These are phyloP conservation scores for Hemistola chrysoprasaria DNA, from an alignment of 2,888 invertebrate species.

Conservation along the genomic window DNA sequence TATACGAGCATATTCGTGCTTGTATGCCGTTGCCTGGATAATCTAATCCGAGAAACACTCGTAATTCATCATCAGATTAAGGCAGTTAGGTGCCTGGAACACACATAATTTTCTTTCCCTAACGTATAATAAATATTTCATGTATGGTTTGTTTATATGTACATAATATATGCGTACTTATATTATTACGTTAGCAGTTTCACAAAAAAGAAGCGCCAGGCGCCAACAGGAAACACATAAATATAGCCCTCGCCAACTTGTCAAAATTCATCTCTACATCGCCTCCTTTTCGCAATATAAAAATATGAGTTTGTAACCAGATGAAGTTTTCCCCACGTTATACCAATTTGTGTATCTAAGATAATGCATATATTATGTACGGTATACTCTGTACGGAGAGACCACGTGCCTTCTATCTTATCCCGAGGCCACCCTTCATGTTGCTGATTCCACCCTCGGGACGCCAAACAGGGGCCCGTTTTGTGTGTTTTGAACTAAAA, in stretches of 20 bases:
- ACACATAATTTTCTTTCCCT: background rate
- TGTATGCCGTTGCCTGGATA: too few species aligned
- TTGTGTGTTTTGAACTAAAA: slow-evolving; percentile 32
- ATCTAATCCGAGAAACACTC: slow-evolving; percentile 7
- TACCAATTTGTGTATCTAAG: slow-evolving; percentile 44
- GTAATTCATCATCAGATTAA: slow-evolving; percentile 11
- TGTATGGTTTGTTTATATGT: too few species aligned
- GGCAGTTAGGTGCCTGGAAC: background rate
- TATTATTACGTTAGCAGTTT: slow-evolving; percentile 5
- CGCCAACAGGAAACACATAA: slow-evolving; percentile 13
- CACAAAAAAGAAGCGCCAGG: slow-evolving; percentile 6
- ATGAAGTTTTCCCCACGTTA: slow-evolving; percentile 44
- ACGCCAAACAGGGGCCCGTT: slow-evolving; percentile 27
- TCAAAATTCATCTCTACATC: slow-evolving; percentile 19
- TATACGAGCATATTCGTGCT: too few species aligned
- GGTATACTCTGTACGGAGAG: slow-evolving; percentile 31
- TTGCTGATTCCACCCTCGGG: slow-evolving; percentile 55
- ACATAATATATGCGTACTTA: too few species aligned
- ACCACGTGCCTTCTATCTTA: slow-evolving; percentile 40
- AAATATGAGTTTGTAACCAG: slow-evolving; percentile 30
- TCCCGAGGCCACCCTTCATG: slow-evolving; percentile 49
- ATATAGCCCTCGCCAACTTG: slow-evolving; percentile 14
- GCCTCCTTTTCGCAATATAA: slow-evolving; percentile 21
- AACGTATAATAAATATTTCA: too few species aligned
- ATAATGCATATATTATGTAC: slow-evolving; percentile 55